phyloP scores from a whole-genome alignment of 1,140 invertebrate genomes.

The Halictus rubicundus region DNA sequence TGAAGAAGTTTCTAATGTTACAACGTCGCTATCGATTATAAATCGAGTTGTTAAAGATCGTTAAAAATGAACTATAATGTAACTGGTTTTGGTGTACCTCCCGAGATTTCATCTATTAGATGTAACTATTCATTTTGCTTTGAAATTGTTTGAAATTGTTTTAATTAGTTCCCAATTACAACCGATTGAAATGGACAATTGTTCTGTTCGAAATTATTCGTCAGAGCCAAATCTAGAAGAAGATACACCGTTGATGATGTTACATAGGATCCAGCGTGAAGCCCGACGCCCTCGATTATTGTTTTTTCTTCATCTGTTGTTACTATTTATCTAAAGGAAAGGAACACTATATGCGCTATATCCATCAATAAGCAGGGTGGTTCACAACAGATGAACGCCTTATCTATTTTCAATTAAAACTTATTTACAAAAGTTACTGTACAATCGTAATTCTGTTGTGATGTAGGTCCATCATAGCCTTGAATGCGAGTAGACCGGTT shows the following conservation, averaged over 20 bases:
- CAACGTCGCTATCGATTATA: not conserved
- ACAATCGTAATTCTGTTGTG: conserved; percentile 62
- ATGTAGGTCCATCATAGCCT: conserved; percentile 69
- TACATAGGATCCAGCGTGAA: conserved; percentile 60
- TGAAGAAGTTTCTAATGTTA: conserved; percentile 6
- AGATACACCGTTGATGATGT: conserved; percentile 51
- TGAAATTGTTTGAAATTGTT: not conserved
- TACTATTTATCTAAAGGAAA: conserved; percentile 66
- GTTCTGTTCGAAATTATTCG: not conserved
- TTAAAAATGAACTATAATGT: conserved; percentile 59
- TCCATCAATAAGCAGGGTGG: conserved; percentile 69
- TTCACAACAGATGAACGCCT: conserved; percentile 68
- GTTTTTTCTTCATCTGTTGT: conserved; percentile 47
- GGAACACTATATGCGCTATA: conserved; percentile 71
- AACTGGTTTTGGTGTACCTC: conserved; percentile 53
- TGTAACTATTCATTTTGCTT: not conserved
- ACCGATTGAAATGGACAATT: not conserved
- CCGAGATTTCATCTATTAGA: conserved; percentile 22
- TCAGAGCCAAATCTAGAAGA: conserved; percentile 3
- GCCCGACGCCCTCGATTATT: conserved; percentile 62
- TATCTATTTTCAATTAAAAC: conserved; percentile 65
- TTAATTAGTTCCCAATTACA: not conserved
- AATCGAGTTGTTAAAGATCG: not conserved
- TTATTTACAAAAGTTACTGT: conserved; percentile 72
- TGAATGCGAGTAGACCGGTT: conserved; percentile 67